Evolutionary conservation across 2,113 vertebrate species (phyloP).

Genomic region (Setophaga petechia): DNA sequence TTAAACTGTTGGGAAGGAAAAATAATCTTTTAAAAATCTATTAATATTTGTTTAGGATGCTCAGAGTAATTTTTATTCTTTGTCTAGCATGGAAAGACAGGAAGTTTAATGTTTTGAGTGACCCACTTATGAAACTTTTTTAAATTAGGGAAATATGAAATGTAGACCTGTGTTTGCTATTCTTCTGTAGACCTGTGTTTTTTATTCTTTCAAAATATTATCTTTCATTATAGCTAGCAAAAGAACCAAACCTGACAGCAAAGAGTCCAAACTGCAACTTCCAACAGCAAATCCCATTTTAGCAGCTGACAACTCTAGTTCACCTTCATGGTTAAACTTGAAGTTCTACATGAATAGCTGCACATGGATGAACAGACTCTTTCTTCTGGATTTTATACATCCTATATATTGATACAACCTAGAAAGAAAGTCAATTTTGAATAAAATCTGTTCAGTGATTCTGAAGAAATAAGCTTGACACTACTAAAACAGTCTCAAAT

Average conservation of each 20-base stretch:
- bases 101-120: neutral
- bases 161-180: neutral
- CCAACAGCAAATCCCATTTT: neutral
- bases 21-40: neutral
- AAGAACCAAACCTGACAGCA: neutral
- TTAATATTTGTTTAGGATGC: neutral
- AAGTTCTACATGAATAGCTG: neutral
- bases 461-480: neutral
- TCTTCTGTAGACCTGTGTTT: neutral
- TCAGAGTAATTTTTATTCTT: neutral
- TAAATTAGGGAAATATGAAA: neutral
- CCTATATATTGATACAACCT: neutral
- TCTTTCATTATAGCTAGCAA: neutral
- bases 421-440: conserved; percentile 9
- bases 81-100: neutral
- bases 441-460: neutral
- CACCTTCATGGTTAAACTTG: neutral
- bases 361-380: neutral
- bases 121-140: neutral
- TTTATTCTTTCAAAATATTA: neutral
- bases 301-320: neutral
- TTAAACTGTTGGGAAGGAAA: neutral
- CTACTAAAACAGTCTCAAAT: neutral
- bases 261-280: neutral
- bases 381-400: neutral